A percentile compares a stretch with the other conserved stretches of the same genome.
These are phyloP conservation scores for Alentia gelatinosa DNA, from an alignment of 2,888 invertebrate species.

Conservation along the genomic window DNA sequence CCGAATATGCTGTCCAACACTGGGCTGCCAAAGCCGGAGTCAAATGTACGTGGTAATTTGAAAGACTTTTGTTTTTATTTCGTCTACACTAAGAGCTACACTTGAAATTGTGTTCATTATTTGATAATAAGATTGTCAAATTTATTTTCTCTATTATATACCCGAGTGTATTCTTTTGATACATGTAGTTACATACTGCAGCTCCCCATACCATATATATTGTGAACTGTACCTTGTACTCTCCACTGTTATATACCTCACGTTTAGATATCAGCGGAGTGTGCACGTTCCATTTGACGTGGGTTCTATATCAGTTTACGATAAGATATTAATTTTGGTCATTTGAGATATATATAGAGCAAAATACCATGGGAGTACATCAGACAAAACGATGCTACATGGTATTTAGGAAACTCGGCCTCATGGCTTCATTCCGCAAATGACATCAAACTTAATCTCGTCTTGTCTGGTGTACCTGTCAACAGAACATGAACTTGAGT, in stretches of 20 bases:
- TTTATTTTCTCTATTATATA: background rate
- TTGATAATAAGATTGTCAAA: background rate
- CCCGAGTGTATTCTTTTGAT: background rate
- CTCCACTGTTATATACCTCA: background rate
- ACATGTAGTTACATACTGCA: background rate
- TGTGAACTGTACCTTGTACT: background rate
- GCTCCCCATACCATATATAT: background rate
- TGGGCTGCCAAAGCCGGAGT: background rate
- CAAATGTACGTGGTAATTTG: background rate
- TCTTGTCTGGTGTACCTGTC: too few species aligned
- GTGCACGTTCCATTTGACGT: background rate
- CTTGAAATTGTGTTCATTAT: background rate
- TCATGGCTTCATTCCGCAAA: too few species aligned
- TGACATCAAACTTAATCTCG: too few species aligned
- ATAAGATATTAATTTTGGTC: background rate
- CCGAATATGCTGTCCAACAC: background rate
- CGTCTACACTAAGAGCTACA: too few species aligned
- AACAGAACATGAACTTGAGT: too few species aligned
- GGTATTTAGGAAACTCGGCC: too few species aligned
- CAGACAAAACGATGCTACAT: too few species aligned
- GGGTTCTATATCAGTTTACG: background rate
- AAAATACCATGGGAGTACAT: too few species aligned
- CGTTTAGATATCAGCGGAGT: background rate
- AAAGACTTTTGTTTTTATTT: background rate
- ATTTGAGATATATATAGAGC: too few species aligned